Conservation (phyloP, 2,797 vertebrate species). For the Glyptemys insculpta region DNA sequence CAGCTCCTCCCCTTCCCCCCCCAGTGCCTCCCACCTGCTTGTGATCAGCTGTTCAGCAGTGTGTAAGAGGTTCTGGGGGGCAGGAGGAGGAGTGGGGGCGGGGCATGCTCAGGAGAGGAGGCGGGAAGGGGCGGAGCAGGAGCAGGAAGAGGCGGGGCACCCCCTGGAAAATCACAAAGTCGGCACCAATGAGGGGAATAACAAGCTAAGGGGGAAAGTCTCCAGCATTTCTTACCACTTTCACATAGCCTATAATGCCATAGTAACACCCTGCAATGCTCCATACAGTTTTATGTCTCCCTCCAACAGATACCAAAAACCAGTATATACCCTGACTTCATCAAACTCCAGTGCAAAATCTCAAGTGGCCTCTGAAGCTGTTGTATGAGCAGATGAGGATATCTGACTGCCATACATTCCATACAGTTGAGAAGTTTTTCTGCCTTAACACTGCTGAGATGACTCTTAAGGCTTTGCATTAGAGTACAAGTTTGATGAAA, state of each 20-base stretch:
- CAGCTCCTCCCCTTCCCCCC: no score
- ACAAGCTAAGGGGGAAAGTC: neutral
- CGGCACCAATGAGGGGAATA: neutral
- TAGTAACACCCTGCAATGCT: neutral
- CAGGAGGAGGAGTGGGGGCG: no score
- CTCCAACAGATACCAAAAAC: slow-evolving; percentile 37
- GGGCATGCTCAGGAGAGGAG: no score
- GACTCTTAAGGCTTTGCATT: neutral
- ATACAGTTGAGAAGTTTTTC: slow-evolving; percentile 31
- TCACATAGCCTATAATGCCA: neutral
- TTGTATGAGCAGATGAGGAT: neutral
- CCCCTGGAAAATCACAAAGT: no score
- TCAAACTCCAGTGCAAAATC: neutral
- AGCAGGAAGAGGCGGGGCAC: no score
- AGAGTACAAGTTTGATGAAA: neutral
- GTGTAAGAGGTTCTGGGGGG: no score
- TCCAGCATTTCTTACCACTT: neutral
- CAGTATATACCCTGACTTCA: neutral
- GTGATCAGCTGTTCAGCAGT: no score
- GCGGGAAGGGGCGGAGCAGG: no score
- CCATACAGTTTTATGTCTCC: slow-evolving; percentile 44
- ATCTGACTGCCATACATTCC: slow-evolving; percentile 6
- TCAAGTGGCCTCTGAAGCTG: neutral
- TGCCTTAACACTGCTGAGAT: neutral
- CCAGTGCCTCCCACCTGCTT: no score